Percentiles rank a stretch among this genome's conserved stretches.
Evolutionary conservation across 2,797 vertebrate genomes (phyloP).

Genomic region (Clarias fuscus): DNA sequence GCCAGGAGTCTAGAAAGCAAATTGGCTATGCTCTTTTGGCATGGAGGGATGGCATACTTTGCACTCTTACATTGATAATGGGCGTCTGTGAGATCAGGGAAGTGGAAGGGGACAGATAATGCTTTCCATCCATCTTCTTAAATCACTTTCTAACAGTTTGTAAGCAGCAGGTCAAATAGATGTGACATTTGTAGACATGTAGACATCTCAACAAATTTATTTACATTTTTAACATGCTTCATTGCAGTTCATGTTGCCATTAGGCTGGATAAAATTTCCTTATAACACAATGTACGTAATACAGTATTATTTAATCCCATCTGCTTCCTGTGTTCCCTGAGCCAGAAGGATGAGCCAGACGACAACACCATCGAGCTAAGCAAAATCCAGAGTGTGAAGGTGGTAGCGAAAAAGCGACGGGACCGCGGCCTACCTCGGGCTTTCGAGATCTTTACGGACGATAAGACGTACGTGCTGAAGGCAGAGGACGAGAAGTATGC

Average conservation of each 20-base stretch:
- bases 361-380: conserved; percentile 91
- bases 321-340: conserved; percentile 26
- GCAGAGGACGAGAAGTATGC: conserved; percentile 88
- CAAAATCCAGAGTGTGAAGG: conserved; percentile 95
- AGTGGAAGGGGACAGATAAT: too few species aligned
- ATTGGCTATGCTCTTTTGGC: too few species aligned
- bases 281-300: background rate
- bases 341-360: conserved; percentile 89
- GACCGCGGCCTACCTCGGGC: conserved; percentile 89
- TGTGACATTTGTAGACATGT: too few species aligned
- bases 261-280: background rate
- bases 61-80: too few species aligned
- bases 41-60: too few species aligned
- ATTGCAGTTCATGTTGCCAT: background rate
- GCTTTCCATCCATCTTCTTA: too few species aligned
- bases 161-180: too few species aligned
- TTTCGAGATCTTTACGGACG: conserved; percentile 95
- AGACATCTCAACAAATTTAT: too few species aligned
- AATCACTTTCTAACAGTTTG: too few species aligned
- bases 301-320: background rate
- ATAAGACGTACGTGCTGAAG: conserved; percentile 89
- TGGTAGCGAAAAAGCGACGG: conserved; percentile 83
- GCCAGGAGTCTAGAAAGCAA: too few species aligned
- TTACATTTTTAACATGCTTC: background rate
- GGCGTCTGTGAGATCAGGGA: too few species aligned